phyloP scores from a whole-genome alignment of 2,888 invertebrate species.

The Drosophila meridionalis region DNA sequence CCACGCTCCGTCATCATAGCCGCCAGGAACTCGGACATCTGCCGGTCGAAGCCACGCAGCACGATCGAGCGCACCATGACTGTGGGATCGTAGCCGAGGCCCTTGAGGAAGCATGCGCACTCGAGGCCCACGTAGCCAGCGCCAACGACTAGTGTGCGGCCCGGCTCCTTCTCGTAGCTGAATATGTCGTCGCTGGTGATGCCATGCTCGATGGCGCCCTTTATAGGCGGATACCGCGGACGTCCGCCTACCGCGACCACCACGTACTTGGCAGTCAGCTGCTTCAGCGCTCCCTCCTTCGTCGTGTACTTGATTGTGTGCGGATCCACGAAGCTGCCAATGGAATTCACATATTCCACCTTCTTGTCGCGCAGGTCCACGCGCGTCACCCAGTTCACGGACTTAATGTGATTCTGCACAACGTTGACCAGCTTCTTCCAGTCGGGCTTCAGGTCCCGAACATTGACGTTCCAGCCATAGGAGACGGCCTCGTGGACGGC shows the following conservation, averaged over 20 bases:
- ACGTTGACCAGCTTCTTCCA: conserved; percentile 91
- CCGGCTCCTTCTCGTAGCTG: conserved; percentile 91
- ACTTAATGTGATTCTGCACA: conserved; percentile 95
- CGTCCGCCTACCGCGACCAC: conserved; percentile 96
- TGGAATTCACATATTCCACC: conserved; percentile 94
- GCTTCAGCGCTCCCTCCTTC: conserved; percentile 88
- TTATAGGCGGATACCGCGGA: conserved; percentile 93
- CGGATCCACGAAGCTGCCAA: conserved; percentile 90
- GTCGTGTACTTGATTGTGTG: conserved; percentile 90
- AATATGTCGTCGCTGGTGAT: conserved; percentile 97
- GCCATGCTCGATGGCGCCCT: conserved; percentile 92
- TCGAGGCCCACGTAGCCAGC: conserved; percentile 97
- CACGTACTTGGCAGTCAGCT: conserved; percentile 89
- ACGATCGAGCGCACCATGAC: conserved; percentile 95
- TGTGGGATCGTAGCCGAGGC: conserved; percentile 93
- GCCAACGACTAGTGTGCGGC: conserved; percentile 94
- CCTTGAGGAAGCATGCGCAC: conserved; percentile 96
- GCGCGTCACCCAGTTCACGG: conserved; percentile 97
- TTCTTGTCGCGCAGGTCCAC: conserved; percentile 96
- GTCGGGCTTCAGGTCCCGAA: conserved; percentile 88
- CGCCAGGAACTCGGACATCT: conserved; percentile 92
- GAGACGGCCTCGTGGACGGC: conserved; percentile 92
- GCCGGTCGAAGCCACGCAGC: conserved; percentile 95
- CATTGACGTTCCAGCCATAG: conserved; percentile 92
- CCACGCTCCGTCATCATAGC: conserved; percentile 92